Conservation (phyloP, 1,140 invertebrate species). For the Thalassaphorura encarpata region DNA sequence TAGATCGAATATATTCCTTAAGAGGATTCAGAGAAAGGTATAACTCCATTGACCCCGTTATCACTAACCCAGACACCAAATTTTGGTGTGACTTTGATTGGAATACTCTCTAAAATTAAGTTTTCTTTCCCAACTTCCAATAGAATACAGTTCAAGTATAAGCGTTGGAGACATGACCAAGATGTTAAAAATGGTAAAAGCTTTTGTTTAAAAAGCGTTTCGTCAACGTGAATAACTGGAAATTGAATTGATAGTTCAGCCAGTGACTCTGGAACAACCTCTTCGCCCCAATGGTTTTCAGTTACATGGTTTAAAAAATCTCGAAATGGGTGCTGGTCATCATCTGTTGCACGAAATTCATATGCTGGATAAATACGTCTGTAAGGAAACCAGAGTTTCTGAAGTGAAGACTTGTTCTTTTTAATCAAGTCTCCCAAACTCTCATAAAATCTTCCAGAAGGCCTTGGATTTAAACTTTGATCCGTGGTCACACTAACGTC, state of each 20-base stretch:
- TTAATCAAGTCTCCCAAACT: conserved; percentile 7
- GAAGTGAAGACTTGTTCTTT: conserved; percentile 12
- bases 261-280: background rate
- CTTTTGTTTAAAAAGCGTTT: conserved; percentile 10
- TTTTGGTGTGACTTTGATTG: too few species aligned
- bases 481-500: conserved; percentile 25
- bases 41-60: conserved; percentile 4
- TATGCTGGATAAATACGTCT: conserved; percentile 18
- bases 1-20: background rate
- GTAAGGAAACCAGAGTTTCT: conserved; percentile 21
- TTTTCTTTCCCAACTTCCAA: conserved; percentile 20
- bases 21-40: background rate
- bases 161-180: conserved; percentile 3
- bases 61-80: conserved; percentile 28
- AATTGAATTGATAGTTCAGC: conserved; percentile 22
- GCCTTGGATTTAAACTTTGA: conserved; percentile 16
- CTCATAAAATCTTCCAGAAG: conserved; percentile 4
- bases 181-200: conserved; percentile 22
- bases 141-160: conserved; percentile 15
- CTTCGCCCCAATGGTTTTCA: conserved; percentile 17
- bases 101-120: conserved; percentile 8
- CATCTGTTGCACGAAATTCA: conserved; percentile 22
- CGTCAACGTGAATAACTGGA: conserved; percentile 19
- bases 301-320: conserved; percentile 26
- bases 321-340: conserved; percentile 23